Conservation (phyloP, 2,888 invertebrate genomes). For the Diploptera punctata region DNA sequence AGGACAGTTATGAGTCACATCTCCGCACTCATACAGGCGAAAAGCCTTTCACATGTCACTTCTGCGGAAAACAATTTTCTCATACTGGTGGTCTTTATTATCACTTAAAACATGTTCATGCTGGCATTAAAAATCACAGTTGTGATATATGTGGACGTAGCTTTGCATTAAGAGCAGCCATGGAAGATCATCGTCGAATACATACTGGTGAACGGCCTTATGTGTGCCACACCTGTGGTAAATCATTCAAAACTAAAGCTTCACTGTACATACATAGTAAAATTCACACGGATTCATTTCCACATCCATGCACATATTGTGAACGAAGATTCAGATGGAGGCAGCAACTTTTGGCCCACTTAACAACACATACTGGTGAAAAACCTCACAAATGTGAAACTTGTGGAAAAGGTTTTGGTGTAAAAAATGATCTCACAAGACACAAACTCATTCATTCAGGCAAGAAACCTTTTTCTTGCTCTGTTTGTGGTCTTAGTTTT, state of each 20-base stretch:
- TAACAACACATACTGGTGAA: constrained; percentile 63
- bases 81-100: constrained; percentile 65
- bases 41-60: constrained; percentile 68
- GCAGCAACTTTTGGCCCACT: constrained; percentile 62
- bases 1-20: constrained; percentile 51
- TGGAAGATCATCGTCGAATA: constrained; percentile 54
- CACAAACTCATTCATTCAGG: constrained; percentile 61
- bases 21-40: constrained; percentile 61
- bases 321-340: constrained; percentile 61
- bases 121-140: constrained; percentile 55
- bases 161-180: constrained; percentile 59
- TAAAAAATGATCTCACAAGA: constrained; percentile 37
- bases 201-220: constrained; percentile 54
- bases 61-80: constrained; percentile 70
- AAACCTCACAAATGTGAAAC: constrained; percentile 59
- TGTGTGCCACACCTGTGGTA: constrained; percentile 57
- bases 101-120: constrained; percentile 60
- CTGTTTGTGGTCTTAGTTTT: constrained; percentile 49
- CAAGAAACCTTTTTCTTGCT: constrained; percentile 51
- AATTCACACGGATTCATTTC: constrained; percentile 63
- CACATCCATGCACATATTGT: constrained; percentile 65
- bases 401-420: constrained; percentile 54
- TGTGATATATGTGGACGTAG: constrained; percentile 59
- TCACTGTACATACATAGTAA: constrained; percentile 68
- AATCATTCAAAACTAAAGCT: constrained; percentile 68